Base-by-base conservation (phyloP, 1,140 invertebrate genomes). In the Nephila pilipes region DNA sequence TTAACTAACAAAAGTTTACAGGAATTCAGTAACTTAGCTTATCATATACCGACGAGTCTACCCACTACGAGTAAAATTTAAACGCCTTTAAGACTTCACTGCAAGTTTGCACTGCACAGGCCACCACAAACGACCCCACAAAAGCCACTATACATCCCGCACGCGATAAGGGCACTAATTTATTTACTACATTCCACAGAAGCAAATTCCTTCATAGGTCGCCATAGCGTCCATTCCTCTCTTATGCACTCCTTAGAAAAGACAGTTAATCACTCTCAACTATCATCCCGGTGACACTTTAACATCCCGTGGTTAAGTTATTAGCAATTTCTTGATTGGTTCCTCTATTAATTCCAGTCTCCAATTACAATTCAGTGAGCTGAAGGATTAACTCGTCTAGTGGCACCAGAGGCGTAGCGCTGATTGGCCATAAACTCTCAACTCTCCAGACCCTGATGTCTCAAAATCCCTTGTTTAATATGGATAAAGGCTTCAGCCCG, bases 241-340 rank as follows among this genome's bases (percentile, higher is more conserved):
- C 55, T 63, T n/a, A n/a, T n/a, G n/a, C n/a, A n/a, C n/a, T n/a
- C n/a, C n/a, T n/a, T 25, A 18, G 85, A 32, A 36, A 87, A 38
- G 60, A 29, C 85, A 60, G 85, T 90, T 90, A 90, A 90, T 90
- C 79, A 90, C 57, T 29, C 32, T 25, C 22, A 57, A 81, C 54
- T 60, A 90, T 81, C 54, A 80, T 32, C 54, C 29, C 18, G 46
- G 87, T 81, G 88, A 90, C 88, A 90, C 88, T 81, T 90, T 81
- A 90, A 81, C 75, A 90, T 90, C 88, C 55, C 69, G 55, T 81
- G 88, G 88, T 90, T 90, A 90, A 90, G 88, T 90, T 90, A 90
- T 90, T 90, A 90, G 88, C 88, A 58, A 90, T 81, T 90, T 90
- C 88, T 90, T 90, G 88, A 90, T 90, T 90, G 88, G 88, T 57